Evolutionary conservation across 2,888 invertebrate species (phyloP), one percentile per base, ranked within the genome.

Genomic region (Callyntrura guangdongensis): DNA sequence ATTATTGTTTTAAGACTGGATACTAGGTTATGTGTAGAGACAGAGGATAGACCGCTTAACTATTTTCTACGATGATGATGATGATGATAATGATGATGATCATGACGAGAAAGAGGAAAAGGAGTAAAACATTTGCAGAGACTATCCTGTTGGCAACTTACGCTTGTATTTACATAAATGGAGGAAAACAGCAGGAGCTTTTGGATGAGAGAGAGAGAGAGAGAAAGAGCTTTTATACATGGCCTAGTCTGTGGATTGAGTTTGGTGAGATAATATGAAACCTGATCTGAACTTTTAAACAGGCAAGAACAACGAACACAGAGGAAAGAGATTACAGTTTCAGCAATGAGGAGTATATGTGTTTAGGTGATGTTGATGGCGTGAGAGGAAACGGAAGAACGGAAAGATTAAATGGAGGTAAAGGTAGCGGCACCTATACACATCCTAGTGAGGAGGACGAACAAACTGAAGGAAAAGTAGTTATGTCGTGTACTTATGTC

Each of bases 351-450:
- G n/a, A n/a, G n/a, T n/a, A n/a, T n/a, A n/a, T n/a, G n/a, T n/a
- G n/a, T n/a, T n/a, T n/a, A n/a, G n/a, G n/a, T 22, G 47, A 4
- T 77, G 53, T 12, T n/a, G 72, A 8, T 12, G 14, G 67, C 22
- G 74, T 49, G 74, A 17, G 72, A 83, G 64, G 64, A 83, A 83
- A 83, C 64, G 61, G 47, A 64, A 64, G 61, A 83, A 83, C 22
- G 81, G 81, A 45, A 64, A 36, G 49, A 77, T 77, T 22, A 69
- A n/a, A 22, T n/a, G n/a, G n/a, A n/a, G n/a, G n/a, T n/a, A n/a
- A n/a, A n/a, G n/a, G n/a, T n/a, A n/a, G n/a, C n/a, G n/a, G n/a
- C n/a, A n/a, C n/a, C n/a, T n/a, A n/a, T n/a, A n/a, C n/a, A n/a
- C n/a, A n/a, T n/a, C n/a, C n/a, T n/a, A n/a, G n/a, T 47, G 74